These are phyloP conservation scores for Aradophagus sp. DNA, from an alignment of 1,140 invertebrate species.

Conservation along the genomic window DNA sequence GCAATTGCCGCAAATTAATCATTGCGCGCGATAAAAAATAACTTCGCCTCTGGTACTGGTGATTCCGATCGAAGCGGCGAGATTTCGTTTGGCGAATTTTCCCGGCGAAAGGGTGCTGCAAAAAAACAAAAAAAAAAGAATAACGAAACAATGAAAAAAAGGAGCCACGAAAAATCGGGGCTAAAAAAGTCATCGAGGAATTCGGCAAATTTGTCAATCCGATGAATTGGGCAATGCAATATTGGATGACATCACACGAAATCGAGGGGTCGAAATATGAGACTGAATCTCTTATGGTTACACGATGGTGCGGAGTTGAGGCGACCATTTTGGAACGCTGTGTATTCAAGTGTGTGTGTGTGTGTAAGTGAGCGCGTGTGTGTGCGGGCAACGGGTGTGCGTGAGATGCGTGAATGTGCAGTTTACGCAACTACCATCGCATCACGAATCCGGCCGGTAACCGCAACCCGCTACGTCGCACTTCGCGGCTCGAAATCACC, in stretches of 20 bases:
- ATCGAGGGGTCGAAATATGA: conserved; percentile 51
- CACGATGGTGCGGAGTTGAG: conserved; percentile 25
- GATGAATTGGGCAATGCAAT: conserved; percentile 24
- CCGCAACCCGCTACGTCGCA: conserved; percentile 56
- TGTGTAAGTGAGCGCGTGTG: neutral
- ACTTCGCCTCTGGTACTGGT: neutral
- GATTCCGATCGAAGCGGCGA: conserved; percentile 5
- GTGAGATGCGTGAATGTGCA: conserved; percentile 37
- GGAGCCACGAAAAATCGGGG: neutral
- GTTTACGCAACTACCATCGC: conserved; percentile 54
- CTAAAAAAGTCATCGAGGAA: neutral
- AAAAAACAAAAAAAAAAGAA: too few relatives aligned
- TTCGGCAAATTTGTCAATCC: conserved; percentile 22
- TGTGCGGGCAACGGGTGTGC: conserved; percentile 5
- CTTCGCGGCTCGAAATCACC: conserved; percentile 58
- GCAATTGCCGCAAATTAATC: conserved; percentile 23
- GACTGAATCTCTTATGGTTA: conserved; percentile 53
- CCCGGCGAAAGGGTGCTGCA: neutral
- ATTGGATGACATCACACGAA: conserved; percentile 35
- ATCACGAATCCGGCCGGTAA: conserved; percentile 54
- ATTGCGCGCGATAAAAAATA: conserved; percentile 20
- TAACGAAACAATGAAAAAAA: neutral
- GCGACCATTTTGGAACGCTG: conserved; percentile 46
- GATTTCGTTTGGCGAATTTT: conserved; percentile 15
- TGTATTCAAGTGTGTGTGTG: conserved; percentile 12